A percentile compares a stretch with the other conserved stretches of the same genome.
Conservation (phyloP, 2,888 invertebrate species). For the Deladenus siricidicola region DNA sequence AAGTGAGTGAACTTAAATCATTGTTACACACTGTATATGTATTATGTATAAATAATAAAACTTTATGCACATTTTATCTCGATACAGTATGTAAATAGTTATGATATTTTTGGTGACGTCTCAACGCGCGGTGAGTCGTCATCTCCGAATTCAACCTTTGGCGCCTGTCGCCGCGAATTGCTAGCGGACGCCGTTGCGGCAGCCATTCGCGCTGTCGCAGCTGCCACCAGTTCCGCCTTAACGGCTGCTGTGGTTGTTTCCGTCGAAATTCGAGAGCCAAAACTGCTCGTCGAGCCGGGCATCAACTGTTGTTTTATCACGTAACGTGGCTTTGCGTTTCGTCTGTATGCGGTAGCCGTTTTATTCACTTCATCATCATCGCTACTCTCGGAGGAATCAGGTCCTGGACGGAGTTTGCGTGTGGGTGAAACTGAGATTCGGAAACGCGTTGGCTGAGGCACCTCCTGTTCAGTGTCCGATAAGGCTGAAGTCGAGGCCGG, state of each 20-base stretch:
- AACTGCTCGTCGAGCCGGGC: conserved; percentile 31
- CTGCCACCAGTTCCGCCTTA: background rate
- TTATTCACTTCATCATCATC: background rate
- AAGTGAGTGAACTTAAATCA: too few relatives aligned
- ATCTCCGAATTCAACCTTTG: conserved; percentile 45
- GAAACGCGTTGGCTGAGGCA: conserved; percentile 29
- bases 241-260: conserved; percentile 4
- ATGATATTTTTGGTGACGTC: conserved; percentile 8
- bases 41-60: too few relatives aligned
- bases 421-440: conserved; percentile 51
- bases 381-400: conserved; percentile 2
- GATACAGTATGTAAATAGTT: too few relatives aligned
- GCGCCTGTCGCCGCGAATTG: conserved; percentile 36
- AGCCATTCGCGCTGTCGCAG: conserved; percentile 4
- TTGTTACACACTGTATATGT: too few relatives aligned
- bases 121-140: conserved; percentile 46
- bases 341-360: background rate
- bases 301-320: conserved; percentile 33
- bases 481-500: too few relatives aligned
- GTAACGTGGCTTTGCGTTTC: conserved; percentile 15
- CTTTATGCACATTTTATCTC: too few relatives aligned
- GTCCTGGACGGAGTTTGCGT: conserved; percentile 25
- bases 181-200: conserved; percentile 11
- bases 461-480: background rate
- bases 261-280: conserved; percentile 27